These are phyloP conservation scores for Alligator sinensis DNA, from an alignment of 2,113 vertebrate genomes.

Conservation along the genomic window DNA sequence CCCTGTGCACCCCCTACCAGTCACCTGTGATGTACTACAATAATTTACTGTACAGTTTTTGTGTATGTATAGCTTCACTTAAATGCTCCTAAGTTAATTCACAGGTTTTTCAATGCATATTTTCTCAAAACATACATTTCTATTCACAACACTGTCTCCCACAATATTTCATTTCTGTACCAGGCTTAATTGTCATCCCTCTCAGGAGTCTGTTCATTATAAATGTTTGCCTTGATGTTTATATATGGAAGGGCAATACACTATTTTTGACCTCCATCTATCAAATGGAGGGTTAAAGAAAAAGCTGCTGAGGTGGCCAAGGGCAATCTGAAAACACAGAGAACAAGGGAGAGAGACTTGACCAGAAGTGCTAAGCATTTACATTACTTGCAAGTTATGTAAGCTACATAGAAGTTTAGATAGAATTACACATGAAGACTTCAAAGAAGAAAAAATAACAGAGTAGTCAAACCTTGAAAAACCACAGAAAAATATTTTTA, in stretches of 20 bases:
- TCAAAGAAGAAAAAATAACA: not conserved
- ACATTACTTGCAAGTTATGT: too few relatives aligned
- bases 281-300: not conserved
- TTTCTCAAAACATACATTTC: not conserved
- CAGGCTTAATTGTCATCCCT: not conserved
- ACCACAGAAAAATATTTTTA: not conserved
- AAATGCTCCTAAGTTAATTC: not conserved
- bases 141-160: not conserved
- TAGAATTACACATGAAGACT: not conserved
- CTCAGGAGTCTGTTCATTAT: not conserved
- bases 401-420: not conserved
- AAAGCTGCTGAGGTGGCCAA: not conserved
- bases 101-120: not conserved
- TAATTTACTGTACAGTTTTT: not conserved
- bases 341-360: not conserved
- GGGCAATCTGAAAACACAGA: not conserved
- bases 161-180: not conserved
- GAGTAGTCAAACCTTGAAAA: too few relatives aligned
- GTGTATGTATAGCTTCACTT: not conserved
- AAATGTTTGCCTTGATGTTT: not conserved
- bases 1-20: too few relatives aligned
- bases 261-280: not conserved
- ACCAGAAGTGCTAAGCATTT: not conserved
- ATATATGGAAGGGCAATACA: not conserved
- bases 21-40: not conserved